Evolutionary conservation across 2,888 invertebrate genomes (phyloP), one percentile per base, ranked within the genome.

Genomic region (Orthosia gracilis): DNA sequence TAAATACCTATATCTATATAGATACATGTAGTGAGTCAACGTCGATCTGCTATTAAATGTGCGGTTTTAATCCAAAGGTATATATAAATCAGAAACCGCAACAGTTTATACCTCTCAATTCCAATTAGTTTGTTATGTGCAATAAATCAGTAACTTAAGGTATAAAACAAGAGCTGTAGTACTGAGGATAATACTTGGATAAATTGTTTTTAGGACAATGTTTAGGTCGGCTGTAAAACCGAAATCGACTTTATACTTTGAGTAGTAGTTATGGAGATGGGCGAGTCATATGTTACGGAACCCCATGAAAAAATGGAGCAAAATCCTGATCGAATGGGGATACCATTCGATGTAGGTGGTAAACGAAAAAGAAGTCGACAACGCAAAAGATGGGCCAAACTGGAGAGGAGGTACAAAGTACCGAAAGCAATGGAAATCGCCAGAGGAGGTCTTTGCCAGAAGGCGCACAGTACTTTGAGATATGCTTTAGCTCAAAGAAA

Each of bases 61-160:
- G 71, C 49, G 78, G 76, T 78, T 63, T 49, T 50, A n/a, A 68
- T 70, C 18, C 26, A 50, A 45, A 59, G 11, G 54, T 78, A n/a
- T 54, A 21, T 63, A 49, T 26, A 54, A 76, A 63, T 54, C 40
- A 49, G 58, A 76, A 78, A 78, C 76, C 76, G 49, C 76, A 78
- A 26, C 45, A 31, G 5, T 45, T 64, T 49, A 54, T 70, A 59
- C 63, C 54, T 54, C 49, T 76, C 52, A 70, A 63, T 59, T 63
- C 40, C 40, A 70, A 77, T 70, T 61, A 68, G 31, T 15, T n/a
- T 73, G 11, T 59, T 61, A 59, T 21, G 21, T 68, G 49, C 58
- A 58, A 21, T 49, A 62, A 67, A 67, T 23, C 26, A 69, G 55
- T 52, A 61, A 9, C 45, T 17, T 17, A 12, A 31, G 11, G 2